Conservation (phyloP, 2,797 vertebrate genomes). For the Echeneis naucrates region DNA sequence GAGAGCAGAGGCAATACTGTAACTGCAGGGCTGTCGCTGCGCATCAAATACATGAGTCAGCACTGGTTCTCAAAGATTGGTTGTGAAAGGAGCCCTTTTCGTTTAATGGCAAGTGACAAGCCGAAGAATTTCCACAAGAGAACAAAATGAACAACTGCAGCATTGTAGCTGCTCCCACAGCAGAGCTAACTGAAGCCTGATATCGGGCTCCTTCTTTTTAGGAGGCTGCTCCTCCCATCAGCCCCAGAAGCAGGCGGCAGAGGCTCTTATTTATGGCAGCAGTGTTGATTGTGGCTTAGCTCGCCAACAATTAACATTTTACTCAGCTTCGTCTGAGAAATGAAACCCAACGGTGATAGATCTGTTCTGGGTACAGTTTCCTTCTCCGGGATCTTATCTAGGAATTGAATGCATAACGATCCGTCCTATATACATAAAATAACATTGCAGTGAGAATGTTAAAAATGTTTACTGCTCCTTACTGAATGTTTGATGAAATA, state of each 20-base stretch:
- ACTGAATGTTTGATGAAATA: constrained; percentile 25
- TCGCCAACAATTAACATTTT: constrained; percentile 8
- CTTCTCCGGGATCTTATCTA: constrained; percentile 10
- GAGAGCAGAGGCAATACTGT: constrained; percentile 43
- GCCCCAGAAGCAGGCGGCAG: background rate
- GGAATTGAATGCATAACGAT: constrained; percentile 1
- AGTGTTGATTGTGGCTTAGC: background rate
- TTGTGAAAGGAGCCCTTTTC: constrained; percentile 14
- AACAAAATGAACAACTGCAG: constrained; percentile 40
- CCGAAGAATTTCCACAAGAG: constrained; percentile 43
- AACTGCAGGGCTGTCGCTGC: constrained; percentile 52
- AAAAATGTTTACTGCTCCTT: constrained; percentile 3
- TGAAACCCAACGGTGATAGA: background rate
- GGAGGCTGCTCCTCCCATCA: background rate
- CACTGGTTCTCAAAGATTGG: constrained; percentile 44
- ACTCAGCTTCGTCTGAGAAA: constrained; percentile 6
- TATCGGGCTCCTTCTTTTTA: constrained; percentile 6
- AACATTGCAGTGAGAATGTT: constrained; percentile 16
- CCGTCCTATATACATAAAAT: constrained; percentile 1
- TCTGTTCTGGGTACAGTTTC: background rate
- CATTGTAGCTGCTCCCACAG: constrained; percentile 27
- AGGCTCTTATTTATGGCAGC: background rate
- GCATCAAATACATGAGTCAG: constrained; percentile 63
- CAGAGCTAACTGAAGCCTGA: constrained; percentile 18
- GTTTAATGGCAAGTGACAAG: constrained; percentile 59